A percentile compares a stretch with the other conserved stretches of the same genome.
These are phyloP conservation scores for Chascanopsetta lugubris DNA, from an alignment of 2,113 vertebrate genomes.

Conservation along the genomic window DNA sequence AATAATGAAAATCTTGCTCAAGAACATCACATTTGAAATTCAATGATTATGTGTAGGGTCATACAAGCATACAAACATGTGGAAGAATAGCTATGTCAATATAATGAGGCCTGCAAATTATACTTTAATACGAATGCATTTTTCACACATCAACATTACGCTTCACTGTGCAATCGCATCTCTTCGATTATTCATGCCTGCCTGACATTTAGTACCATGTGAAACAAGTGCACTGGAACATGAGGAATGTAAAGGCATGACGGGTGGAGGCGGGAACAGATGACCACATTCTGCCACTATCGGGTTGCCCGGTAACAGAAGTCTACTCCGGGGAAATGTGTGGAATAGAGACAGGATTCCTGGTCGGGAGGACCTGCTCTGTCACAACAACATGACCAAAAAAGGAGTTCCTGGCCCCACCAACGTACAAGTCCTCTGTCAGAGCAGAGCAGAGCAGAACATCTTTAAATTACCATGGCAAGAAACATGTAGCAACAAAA, in stretches of 20 bases:
- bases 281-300: slow-evolving; percentile 69
- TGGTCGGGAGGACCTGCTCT: slow-evolving; percentile 53
- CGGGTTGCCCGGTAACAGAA: slow-evolving; percentile 76
- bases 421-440: slow-evolving; percentile 6
- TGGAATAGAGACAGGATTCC: slow-evolving; percentile 59
- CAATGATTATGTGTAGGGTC: not conserved
- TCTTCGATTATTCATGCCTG: slow-evolving; percentile 48
- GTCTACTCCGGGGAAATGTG: slow-evolving; percentile 49
- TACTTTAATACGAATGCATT: slow-evolving; percentile 23
- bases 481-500: not conserved
- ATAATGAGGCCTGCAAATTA: slow-evolving; percentile 19
- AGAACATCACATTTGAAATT: not conserved
- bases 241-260: slow-evolving; percentile 64
- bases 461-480: not conserved
- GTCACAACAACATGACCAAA: slow-evolving; percentile 41
- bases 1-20: no score
- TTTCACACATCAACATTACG: slow-evolving; percentile 5
- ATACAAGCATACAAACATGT: not conserved
- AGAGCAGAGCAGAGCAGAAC: slow-evolving; percentile 9
- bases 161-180: not conserved
- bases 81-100: slow-evolving; percentile 10
- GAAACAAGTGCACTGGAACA: slow-evolving; percentile 55
- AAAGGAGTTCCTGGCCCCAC: slow-evolving; percentile 26
- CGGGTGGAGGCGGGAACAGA: slow-evolving; percentile 71
- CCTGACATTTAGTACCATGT: slow-evolving; percentile 68